Percentiles rank a stretch among this genome's conserved stretches.
These are phyloP conservation scores for Minunthozetes semirufus DNA, from an alignment of 2,888 invertebrate genomes.

Conservation along the genomic window DNA sequence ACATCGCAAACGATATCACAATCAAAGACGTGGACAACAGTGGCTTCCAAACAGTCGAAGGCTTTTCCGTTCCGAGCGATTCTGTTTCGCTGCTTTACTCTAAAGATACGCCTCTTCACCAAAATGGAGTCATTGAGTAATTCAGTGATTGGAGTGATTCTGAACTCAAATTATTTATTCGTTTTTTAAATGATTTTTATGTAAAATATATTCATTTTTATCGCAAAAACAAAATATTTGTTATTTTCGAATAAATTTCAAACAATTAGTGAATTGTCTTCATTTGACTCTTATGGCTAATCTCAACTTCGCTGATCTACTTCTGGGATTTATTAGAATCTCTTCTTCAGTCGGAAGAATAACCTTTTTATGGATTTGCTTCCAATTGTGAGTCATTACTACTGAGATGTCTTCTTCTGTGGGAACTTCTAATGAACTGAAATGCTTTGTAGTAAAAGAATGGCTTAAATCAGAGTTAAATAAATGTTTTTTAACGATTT, in stretches of 20 bases:
- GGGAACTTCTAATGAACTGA: slow-evolving; percentile 58
- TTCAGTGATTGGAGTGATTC: too few species aligned
- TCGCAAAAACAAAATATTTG: background rate
- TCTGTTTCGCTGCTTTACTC: slow-evolving; percentile 9
- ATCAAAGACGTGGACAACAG: background rate
- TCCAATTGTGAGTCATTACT: slow-evolving; percentile 65
- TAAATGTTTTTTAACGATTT: slow-evolving; percentile 82
- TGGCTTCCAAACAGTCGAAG: slow-evolving; percentile 23
- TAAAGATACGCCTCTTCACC: background rate
- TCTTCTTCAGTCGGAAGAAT: slow-evolving; percentile 66
- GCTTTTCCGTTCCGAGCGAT: slow-evolving; percentile 23
- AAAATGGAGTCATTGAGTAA: background rate
- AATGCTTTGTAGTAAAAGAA: slow-evolving; percentile 64
- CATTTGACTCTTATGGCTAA: slow-evolving; percentile 55
- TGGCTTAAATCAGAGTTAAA: slow-evolving; percentile 59
- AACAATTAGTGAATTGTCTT: background rate
- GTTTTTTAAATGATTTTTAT: slow-evolving; percentile 18
- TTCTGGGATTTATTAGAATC: slow-evolving; percentile 68
- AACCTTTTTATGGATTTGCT: slow-evolving; percentile 71
- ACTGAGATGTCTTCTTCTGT: slow-evolving; percentile 59
- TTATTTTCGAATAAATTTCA: too few species aligned
- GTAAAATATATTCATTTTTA: slow-evolving; percentile 17
- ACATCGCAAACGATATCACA: background rate
- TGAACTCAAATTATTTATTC: background rate
- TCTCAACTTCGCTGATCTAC: slow-evolving; percentile 79